Conservation (phyloP, 2,797 vertebrate genomes). For the Bothrops alternatus region DNA sequence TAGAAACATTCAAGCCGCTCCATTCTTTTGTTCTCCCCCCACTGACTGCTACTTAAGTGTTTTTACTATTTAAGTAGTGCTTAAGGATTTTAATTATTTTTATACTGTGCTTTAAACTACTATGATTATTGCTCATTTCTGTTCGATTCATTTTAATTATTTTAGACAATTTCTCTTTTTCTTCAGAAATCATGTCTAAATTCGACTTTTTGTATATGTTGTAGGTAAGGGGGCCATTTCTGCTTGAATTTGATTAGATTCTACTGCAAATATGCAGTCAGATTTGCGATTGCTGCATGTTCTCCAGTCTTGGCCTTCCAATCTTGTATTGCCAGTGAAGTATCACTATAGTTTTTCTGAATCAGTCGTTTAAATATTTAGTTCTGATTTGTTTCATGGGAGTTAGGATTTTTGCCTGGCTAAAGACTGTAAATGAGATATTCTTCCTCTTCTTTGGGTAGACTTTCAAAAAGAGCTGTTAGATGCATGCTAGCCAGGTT, state of each 20-base stretch:
- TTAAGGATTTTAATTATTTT: not conserved
- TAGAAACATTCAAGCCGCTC: not conserved
- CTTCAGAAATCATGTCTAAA: not conserved
- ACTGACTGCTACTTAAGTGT: not conserved
- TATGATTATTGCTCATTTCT: not conserved
- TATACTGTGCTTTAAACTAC: not conserved
- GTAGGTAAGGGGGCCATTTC: not conserved
- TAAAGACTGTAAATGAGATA: not conserved
- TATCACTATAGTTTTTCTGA: not conserved
- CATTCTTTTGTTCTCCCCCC: not conserved
- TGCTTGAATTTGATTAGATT: not conserved
- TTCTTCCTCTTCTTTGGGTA: not conserved
- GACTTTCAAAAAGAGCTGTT: not conserved
- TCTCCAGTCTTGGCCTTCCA: not conserved
- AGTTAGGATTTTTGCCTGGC: not conserved
- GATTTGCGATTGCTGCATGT: not conserved
- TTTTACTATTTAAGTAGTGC: too few species aligned
- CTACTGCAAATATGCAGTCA: not conserved
- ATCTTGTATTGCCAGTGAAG: not conserved
- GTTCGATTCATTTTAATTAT: not conserved
- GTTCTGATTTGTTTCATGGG: not conserved
- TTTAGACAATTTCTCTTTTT: not conserved
- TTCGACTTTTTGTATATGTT: not conserved
- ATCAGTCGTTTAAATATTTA: not conserved
- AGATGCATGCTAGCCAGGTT: not conserved